Conservation (phyloP, 2,888 invertebrate genomes). For the Eupelmus urozonus region DNA sequence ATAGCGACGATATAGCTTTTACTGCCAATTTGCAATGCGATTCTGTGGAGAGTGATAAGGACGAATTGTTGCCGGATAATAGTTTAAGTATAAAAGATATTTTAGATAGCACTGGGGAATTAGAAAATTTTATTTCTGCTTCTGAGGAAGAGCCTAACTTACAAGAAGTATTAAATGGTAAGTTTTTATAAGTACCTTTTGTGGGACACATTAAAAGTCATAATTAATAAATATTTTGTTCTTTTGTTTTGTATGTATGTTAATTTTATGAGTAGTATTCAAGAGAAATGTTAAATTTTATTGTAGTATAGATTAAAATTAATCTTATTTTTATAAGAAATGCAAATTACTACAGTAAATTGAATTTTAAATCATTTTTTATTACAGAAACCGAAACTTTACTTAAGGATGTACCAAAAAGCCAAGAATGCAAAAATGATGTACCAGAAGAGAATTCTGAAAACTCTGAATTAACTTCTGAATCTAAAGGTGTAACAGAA, state of each 20-base stretch:
- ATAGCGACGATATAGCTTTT: conserved; percentile 48
- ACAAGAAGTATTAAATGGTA: conserved; percentile 29
- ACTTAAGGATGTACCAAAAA: background rate
- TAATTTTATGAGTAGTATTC: background rate
- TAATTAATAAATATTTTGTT: background rate
- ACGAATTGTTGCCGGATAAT: conserved; percentile 62
- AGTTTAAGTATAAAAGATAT: conserved; percentile 52
- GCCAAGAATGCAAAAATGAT: conserved; percentile 3
- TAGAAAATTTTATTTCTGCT: conserved; percentile 33
- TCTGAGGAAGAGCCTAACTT: conserved; percentile 9
- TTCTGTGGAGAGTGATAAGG: conserved; percentile 39
- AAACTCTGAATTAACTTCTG: background rate
- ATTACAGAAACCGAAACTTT: conserved; percentile 36
- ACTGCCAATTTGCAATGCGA: conserved; percentile 35
- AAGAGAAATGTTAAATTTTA: too few relatives aligned
- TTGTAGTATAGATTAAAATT: background rate
- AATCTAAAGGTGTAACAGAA: conserved; percentile 13
- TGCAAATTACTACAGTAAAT: background rate
- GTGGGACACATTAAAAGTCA: conserved; percentile 2
- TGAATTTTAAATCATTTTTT: conserved; percentile 15
- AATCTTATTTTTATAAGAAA: too few relatives aligned
- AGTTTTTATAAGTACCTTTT: too few relatives aligned
- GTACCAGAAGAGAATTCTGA: conserved; percentile 5
- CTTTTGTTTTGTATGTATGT: background rate
- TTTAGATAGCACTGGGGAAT: conserved; percentile 52